Base-by-base conservation (phyloP, 2,113 vertebrate species). In the Lamprotornis superbus region DNA sequence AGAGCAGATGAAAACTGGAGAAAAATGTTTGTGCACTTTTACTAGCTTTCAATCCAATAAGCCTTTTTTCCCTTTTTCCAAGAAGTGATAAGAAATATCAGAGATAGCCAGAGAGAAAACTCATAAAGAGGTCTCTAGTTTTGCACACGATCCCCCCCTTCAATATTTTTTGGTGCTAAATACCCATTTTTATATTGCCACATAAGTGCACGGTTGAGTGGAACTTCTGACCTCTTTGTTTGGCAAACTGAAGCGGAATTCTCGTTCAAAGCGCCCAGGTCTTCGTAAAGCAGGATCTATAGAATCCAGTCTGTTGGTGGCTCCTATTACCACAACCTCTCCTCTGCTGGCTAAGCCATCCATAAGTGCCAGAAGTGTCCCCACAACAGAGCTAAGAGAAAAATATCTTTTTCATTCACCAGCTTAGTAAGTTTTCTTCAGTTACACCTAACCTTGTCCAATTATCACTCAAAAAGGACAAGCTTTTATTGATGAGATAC, bases 211-310 rank as follows among this genome's bases (percentile, higher is more conserved):
- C 67, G n/a, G 21, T 2, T 80, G 42, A 82, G 37, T 9, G 16
- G 47, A 63, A 76, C 40, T 87, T 88, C 97, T 97, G 95, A 99
- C 99, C 96, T 99, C 98, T 98, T 98, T 98, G 96, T 99, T 98
- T 20, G 99, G 99, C 35, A 99, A 97, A 57, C 87, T 98, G 63
- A 99, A 99, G 92, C 98, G 98, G 87, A 99, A 99, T 95, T 99
- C 99, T 94, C 98, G 97, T 96, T 99, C 99, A 80, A 99, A 99
- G 75, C 99, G 98, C 3, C 99, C 99, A 1, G 99, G 99, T 83
- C 99, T 98, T 87, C 99, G 98, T 78, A 99, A 98, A n/a, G 99
- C 99, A 35, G 99, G 99, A 92, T 99, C 99, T 52, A 99, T 98
- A 37, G 99, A 98, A 97, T 99, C 99, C 85, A 99, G 96, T 60